Conservation (phyloP, 2,888 invertebrate genomes). For the Tuta absoluta region DNA sequence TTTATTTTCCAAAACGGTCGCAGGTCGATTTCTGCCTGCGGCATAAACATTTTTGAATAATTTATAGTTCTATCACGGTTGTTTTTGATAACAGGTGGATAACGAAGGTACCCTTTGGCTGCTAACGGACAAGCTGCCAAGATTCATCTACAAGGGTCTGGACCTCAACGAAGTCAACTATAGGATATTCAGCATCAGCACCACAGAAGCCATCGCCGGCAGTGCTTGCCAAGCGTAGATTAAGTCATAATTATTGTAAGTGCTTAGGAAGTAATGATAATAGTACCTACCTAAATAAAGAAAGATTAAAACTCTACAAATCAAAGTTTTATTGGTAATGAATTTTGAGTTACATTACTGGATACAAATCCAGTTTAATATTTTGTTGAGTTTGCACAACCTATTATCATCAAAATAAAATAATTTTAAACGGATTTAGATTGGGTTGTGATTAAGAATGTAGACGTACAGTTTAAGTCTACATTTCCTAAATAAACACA, state of each 20-base stretch:
- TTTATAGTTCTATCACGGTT: background rate
- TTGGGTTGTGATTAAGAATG: no score
- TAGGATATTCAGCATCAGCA: slow-evolving; percentile 80
- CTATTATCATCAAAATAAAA: no score
- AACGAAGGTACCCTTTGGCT: slow-evolving; percentile 83
- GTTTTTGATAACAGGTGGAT: slow-evolving; percentile 75
- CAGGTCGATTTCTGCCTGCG: no score
- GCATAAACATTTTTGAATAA: background rate
- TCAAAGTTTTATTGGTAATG: no score
- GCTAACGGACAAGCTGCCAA: slow-evolving; percentile 88
- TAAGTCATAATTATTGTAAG: background rate
- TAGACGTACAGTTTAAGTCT: no score
- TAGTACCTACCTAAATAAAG: no score
- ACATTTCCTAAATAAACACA: no score
- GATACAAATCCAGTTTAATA: no score
- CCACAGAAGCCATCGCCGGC: slow-evolving; percentile 79
- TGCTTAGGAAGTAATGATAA: background rate
- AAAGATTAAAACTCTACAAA: no score
- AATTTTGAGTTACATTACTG: no score
- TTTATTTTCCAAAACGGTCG: background rate
- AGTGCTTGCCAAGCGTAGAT: slow-evolving; percentile 68
- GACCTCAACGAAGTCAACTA: slow-evolving; percentile 87
- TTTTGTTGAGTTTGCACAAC: no score
- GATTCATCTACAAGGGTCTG: slow-evolving; percentile 84
- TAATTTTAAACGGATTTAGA: no score